Base-by-base conservation (phyloP, 2,888 invertebrate species). In the Sarcophaga rosellei region DNA sequence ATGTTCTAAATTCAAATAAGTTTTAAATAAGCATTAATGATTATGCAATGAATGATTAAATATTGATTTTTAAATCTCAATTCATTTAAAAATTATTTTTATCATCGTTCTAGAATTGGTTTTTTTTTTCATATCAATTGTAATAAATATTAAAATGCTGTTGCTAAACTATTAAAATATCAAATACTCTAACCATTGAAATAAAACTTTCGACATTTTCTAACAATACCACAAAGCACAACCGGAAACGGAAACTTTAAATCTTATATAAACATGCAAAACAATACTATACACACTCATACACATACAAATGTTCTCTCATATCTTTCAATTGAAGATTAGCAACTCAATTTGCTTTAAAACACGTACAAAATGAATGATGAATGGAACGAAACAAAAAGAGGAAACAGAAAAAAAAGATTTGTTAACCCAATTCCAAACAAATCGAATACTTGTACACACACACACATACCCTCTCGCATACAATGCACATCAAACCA, bases 341-440 rank as follows among this genome's bases (percentile, higher is more conserved):
- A 72, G 25, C 47, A 57, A 53, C 69, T 70, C 44, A 10, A 76
- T 76, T 63, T 59, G 17, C 59, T 57, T 20, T 53, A 53, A 12
- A 53, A 53, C 15, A 53, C 53, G 17, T 15, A 53, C 53, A 53
- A 53, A 53, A 53, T 12, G 53, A 53, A 15, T 53, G 12, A 53
- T 53, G 17, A 53, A 35, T 35, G 8, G 4, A 35, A 35, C 8
- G 35, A 35, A 35, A 35, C 8, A 8, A 35, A 8, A 35, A 35
- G 35, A 35, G n/a, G n/a, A n/a, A n/a, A n/a, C n/a, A 35, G 35
- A 35, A 35, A 3, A 35, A 35, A 53, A 53, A 15, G 17, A 62
- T 75, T 17, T 68, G 61, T 74, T 68, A 75, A 81, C 81, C 75
- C 81, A 81, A 78, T 74, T 81, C 74, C 47, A 10, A 21, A 73